These are phyloP conservation scores for Pelagia noctiluca DNA, from an alignment of 30 jellyfish, hydroid and myxozoan species.

Conservation along the genomic window DNA sequence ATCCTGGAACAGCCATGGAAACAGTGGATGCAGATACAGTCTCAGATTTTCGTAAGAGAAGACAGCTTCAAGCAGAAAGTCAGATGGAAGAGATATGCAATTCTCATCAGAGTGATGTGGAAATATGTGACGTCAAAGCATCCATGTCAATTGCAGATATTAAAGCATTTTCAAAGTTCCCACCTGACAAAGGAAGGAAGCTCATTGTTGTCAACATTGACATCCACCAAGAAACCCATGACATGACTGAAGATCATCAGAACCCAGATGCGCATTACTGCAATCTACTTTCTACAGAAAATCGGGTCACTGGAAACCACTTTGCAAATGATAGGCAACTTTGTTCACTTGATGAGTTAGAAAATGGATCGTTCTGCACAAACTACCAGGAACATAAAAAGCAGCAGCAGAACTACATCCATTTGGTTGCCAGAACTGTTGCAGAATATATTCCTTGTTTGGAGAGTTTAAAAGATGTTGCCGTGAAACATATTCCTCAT, in stretches of 20 bases:
- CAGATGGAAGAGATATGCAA: not conserved
- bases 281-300: conserved; percentile 1
- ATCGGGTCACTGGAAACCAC: not conserved
- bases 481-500: conserved; percentile 12
- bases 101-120: not conserved
- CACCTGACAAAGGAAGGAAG: not conserved
- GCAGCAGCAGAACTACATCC: not conserved
- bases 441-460: not conserved
- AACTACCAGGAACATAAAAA: conserved; percentile 7
- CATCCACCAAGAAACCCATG: not conserved
- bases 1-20: not conserved
- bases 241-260: not conserved
- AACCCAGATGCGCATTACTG: conserved; percentile 23
- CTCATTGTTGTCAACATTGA: not conserved
- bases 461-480: not conserved
- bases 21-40: not conserved
- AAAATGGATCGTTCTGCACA: conserved; percentile 13
- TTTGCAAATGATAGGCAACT: not conserved
- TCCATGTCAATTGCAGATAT: not conserved
- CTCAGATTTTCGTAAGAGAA: not conserved
- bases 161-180: not conserved
- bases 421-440: not conserved
- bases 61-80: not conserved
- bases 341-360: conserved; percentile 1
- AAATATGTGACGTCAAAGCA: too few species aligned